phyloP scores from a whole-genome alignment of 1,140 invertebrate genomes.

The Drosophila lacertosa region DNA sequence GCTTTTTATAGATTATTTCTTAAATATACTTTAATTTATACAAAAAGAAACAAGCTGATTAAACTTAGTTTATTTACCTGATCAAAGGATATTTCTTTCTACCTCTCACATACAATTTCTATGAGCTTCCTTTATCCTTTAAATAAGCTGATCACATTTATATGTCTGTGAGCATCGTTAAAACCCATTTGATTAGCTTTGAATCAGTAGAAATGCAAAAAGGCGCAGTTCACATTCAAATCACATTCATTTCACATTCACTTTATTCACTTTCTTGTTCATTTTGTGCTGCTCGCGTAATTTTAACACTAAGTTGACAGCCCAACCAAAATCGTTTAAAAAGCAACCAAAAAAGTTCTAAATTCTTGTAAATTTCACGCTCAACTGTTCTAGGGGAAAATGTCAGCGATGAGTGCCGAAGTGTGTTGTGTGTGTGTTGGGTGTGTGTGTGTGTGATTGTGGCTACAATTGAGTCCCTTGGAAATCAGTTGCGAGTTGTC shows the following conservation, averaged over 20 bases:
- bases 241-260: slow-evolving; percentile 4
- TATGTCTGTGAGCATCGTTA: background rate
- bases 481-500: slow-evolving; percentile 51
- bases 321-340: slow-evolving; percentile 27
- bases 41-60: no score
- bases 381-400: slow-evolving; percentile 10
- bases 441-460: slow-evolving; percentile 36
- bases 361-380: slow-evolving; percentile 55
- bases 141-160: no score
- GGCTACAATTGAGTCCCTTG: slow-evolving; percentile 39
- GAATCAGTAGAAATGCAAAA: slow-evolving; percentile 4
- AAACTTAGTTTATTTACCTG: no score
- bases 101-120: no score
- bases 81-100: no score
- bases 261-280: slow-evolving; percentile 4
- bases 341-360: slow-evolving; percentile 17
- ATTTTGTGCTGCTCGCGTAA: slow-evolving; percentile 21
- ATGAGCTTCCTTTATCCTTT: no score
- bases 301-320: slow-evolving; percentile 60
- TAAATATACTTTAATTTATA: no score
- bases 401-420: slow-evolving; percentile 17
- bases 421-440: slow-evolving; percentile 27
- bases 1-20: no score
- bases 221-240: background rate
- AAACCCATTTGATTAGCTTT: slow-evolving; percentile 1